These are phyloP conservation scores for Apogon hyalosoma DNA, from an alignment of 2,797 vertebrate species.

Conservation along the genomic window DNA sequence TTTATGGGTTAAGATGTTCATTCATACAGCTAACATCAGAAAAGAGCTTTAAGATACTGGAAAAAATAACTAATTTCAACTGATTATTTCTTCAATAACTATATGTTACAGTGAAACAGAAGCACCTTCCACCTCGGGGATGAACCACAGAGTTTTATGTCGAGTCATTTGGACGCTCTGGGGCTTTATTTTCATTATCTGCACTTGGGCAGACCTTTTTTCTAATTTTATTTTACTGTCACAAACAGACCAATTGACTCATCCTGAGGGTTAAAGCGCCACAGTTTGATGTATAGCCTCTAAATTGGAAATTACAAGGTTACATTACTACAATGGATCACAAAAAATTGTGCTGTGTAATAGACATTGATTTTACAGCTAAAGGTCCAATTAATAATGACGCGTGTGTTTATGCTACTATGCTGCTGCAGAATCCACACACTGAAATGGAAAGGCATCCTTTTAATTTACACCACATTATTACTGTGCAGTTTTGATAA, in stretches of 20 bases:
- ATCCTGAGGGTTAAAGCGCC: conserved; percentile 62
- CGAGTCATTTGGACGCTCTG: conserved; percentile 47
- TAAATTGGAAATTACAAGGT: conserved; percentile 63
- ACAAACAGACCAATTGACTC: conserved; percentile 62
- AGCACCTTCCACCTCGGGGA: conserved; percentile 36
- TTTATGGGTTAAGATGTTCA: background rate
- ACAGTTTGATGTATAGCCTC: conserved; percentile 68
- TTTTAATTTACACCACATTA: conserved; percentile 71
- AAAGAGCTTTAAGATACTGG: background rate
- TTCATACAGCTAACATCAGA: background rate
- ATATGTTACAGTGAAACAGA: conserved; percentile 28
- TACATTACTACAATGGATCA: conserved; percentile 66
- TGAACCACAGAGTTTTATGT: conserved; percentile 52
- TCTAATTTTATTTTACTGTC: conserved; percentile 66
- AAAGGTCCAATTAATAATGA: conserved; percentile 79
- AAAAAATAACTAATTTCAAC: background rate
- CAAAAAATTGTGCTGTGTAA: conserved; percentile 56
- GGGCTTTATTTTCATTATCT: conserved; percentile 79
- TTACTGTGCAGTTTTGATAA: conserved; percentile 68
- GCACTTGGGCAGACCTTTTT: conserved; percentile 72
- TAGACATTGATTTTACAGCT: conserved; percentile 82
- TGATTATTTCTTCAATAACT: conserved; percentile 8
- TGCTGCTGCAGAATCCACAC: conserved; percentile 68
- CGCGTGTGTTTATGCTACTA: conserved; percentile 64
- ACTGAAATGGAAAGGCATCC: conserved; percentile 65